These are phyloP conservation scores for Parthenolecanium corni DNA, from an alignment of 2,888 invertebrate genomes.

Conservation along the genomic window DNA sequence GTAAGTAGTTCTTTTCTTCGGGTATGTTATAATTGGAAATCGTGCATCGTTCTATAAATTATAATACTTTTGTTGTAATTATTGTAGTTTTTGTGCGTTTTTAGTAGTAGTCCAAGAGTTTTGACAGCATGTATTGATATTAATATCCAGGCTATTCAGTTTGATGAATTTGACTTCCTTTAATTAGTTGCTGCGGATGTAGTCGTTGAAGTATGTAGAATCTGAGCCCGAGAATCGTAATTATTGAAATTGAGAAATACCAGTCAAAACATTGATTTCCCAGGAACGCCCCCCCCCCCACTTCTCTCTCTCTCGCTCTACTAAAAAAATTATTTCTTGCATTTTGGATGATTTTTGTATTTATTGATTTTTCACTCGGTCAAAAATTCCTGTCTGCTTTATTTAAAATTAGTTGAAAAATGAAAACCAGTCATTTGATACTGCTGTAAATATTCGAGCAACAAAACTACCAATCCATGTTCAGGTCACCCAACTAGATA, in stretches of 20 bases:
- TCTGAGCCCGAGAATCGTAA: slow-evolving; percentile 37
- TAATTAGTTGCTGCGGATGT: neutral
- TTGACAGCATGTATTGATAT: neutral
- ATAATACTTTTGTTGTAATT: neutral
- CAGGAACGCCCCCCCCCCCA: too few relatives aligned
- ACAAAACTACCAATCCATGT: too few relatives aligned
- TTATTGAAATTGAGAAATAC: slow-evolving; percentile 28
- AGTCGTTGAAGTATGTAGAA: neutral
- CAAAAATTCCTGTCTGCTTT: too few relatives aligned
- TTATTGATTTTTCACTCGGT: too few relatives aligned
- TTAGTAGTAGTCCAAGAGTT: neutral
- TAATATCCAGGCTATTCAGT: neutral
- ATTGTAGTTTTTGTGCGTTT: neutral
- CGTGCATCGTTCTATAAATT: neutral
- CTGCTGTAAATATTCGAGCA: too few relatives aligned
- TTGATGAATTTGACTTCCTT: neutral
- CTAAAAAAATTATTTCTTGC: too few relatives aligned
- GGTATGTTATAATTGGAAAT: neutral
- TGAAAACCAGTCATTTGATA: too few relatives aligned
- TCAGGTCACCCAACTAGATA: too few relatives aligned
- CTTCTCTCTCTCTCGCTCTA: too few relatives aligned
- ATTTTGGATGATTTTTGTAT: too few relatives aligned
- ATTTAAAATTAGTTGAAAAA: too few relatives aligned
- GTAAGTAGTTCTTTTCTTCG: slow-evolving; percentile 16
- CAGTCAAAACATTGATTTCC: too few relatives aligned